Base-by-base conservation (phyloP, 2,888 invertebrate genomes). In the Nudaria mundana region DNA sequence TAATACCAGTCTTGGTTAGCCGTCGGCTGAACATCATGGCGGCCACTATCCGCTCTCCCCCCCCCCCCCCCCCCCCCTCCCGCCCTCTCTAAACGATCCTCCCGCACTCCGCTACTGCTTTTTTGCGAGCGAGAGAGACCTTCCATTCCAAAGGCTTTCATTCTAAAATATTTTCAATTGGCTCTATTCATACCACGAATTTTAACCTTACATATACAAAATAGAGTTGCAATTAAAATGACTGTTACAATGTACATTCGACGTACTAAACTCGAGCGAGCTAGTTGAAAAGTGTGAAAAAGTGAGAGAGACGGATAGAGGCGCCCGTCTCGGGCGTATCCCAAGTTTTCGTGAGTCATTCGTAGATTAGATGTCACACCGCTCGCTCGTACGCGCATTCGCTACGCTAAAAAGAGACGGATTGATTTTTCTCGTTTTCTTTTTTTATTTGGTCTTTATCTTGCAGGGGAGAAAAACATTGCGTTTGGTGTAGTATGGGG, bases 371-470 rank as follows among this genome's bases (percentile, higher is more conserved):
- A 74, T 81, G 68, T 80, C 58, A 75, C 64, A 58, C 83, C 66
- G 65, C 71, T 87, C 84, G 68, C 81, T 69, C 86, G 28, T 48
- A 54, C 43, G 36, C 37, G 33, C 33, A 50, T 50, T 47, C 43
- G 49, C 36, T 52, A 49, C 43, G 82, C 40, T 36, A 52, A 71
- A 87, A 67, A 59, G 81, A 63, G 88, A 86, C 68, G 49, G 75
- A 70, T 65, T 66, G 81, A 76, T 86, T 87, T 87, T 88, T 85
- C 83, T 59, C 85, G 82, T 84, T 87, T 86, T 87, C 82, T 82
- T 88, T 88, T 82, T 88, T 87, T 87, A 82, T 84, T 81, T 75
- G 84, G 86, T 86, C 87, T 87, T 88, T 87, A 84, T 85, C 87
- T 87, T 86, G 81, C 63, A 37, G 72, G 76, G 84, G 77, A 74